These are phyloP conservation scores for Pterophyllum scalare DNA, from an alignment of 2,113 vertebrate genomes.

Conservation along the genomic window DNA sequence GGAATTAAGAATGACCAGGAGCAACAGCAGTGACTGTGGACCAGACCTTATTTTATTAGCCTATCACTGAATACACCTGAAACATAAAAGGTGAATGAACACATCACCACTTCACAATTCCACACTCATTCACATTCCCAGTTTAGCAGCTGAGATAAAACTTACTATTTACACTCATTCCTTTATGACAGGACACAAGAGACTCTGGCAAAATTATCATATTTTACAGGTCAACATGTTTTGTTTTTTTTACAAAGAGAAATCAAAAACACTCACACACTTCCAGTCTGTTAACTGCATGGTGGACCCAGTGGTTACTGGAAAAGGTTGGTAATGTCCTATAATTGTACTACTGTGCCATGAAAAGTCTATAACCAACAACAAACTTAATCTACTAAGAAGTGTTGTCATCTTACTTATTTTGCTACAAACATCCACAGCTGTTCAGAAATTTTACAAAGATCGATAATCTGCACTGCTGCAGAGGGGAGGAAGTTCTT, in stretches of 20 bases:
- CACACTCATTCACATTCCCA: not conserved
- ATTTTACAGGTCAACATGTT: conserved; percentile 22
- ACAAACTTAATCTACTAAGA: not conserved
- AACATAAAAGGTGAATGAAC: conserved; percentile 26
- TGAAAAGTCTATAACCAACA: conserved; percentile 1
- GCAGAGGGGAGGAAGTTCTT: not conserved
- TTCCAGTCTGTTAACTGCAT: not conserved
- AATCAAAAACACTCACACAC: conserved; percentile 3
- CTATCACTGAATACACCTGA: conserved; percentile 2
- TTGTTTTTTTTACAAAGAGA: conserved; percentile 15
- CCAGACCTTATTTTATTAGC: conserved; percentile 37
- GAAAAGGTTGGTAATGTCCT: not conserved
- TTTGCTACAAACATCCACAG: not conserved
- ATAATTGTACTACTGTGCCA: not conserved
- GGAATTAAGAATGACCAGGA: not conserved
- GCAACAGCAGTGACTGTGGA: not conserved
- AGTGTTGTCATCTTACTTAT: not conserved
- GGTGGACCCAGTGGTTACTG: not conserved
- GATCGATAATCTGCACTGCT: not conserved
- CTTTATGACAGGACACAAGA: not conserved
- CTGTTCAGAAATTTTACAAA: not conserved
- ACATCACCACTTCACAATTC: conserved; percentile 5
- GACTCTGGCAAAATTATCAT: not conserved
- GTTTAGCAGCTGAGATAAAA: not conserved
- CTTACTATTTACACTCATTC: not conserved